Conservation (phyloP, 2,888 invertebrate genomes). For the Colostygia pectinataria region DNA sequence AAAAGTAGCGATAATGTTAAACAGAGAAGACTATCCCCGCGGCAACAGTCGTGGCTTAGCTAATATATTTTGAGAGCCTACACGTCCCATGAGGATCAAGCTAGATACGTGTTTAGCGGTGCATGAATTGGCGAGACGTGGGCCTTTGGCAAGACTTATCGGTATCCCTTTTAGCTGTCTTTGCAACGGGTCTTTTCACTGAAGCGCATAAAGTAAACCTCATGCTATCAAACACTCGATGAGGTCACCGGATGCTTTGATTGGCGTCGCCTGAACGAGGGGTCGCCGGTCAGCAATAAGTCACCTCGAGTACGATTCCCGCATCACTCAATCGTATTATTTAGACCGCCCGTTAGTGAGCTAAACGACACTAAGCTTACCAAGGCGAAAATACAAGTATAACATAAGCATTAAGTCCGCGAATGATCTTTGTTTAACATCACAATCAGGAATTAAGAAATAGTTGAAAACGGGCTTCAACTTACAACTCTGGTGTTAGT, state of each 20-base stretch:
- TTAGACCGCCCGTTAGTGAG: conserved; percentile 1
- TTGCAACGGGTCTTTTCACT: conserved; percentile 6
- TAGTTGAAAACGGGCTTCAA: too few relatives aligned
- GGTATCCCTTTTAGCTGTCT: background rate
- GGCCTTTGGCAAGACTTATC: conserved; percentile 6
- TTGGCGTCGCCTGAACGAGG: conserved; percentile 17
- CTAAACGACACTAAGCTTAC: too few relatives aligned
- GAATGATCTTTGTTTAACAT: too few relatives aligned
- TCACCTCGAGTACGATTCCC: conserved; percentile 14
- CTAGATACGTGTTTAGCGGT: background rate
- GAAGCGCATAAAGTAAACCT: conserved; percentile 1
- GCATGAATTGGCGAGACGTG: background rate
- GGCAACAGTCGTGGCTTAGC: background rate
- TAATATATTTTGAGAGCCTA: conserved; percentile 6
- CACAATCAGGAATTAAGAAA: too few relatives aligned
- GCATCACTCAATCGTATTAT: conserved; percentile 20
- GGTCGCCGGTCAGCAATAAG: conserved; percentile 22
- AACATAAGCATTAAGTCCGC: too few relatives aligned
- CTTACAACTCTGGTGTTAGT: too few relatives aligned
- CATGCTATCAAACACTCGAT: conserved; percentile 3
- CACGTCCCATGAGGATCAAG: conserved; percentile 2
- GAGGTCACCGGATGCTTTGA: conserved; percentile 16
- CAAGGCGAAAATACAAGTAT: too few relatives aligned
- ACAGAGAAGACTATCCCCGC: background rate
- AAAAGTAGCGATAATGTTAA: too few relatives aligned